Conservation (phyloP, 2,888 invertebrate genomes). For the Cheilosia impressa region DNA sequence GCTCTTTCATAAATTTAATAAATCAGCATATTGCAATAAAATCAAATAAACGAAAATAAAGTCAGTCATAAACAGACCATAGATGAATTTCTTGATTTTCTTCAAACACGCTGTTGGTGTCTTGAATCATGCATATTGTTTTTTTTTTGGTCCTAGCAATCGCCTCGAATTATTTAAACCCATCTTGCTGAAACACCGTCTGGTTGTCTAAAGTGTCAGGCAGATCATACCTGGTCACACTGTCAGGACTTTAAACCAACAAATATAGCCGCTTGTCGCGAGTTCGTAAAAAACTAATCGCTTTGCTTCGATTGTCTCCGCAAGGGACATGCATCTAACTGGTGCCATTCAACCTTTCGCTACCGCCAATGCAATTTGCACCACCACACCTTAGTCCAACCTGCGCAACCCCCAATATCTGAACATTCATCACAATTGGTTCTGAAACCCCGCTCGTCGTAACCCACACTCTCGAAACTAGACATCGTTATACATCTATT, state of each 20-base stretch:
- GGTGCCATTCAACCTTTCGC: constrained; percentile 30
- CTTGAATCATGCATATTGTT: constrained; percentile 22
- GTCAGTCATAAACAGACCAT: constrained; percentile 1
- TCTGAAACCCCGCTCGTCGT: too few species aligned
- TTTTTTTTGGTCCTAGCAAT: neutral
- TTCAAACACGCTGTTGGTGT: constrained; percentile 38
- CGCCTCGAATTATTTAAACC: neutral
- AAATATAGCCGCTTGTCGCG: constrained; percentile 17
- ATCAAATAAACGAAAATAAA: constrained; percentile 13
- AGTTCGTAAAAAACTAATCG: constrained; percentile 29
- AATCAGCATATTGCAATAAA: constrained; percentile 28
- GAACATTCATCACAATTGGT: too few species aligned
- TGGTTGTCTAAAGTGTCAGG: constrained; percentile 11
- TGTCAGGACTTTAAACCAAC: neutral
- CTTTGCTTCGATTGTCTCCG: constrained; percentile 38
- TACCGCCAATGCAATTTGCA: neutral
- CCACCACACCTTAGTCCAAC: neutral
- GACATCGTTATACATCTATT: too few species aligned
- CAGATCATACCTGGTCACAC: neutral
- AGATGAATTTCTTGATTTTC: constrained; percentile 41
- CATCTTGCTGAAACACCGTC: neutral
- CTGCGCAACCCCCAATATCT: neutral
- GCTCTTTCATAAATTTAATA: constrained; percentile 41
- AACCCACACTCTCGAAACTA: too few species aligned
- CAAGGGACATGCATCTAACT: constrained; percentile 7